These are phyloP conservation scores for Labeo rohita DNA, from an alignment of 2,113 vertebrate species.

Conservation along the genomic window DNA sequence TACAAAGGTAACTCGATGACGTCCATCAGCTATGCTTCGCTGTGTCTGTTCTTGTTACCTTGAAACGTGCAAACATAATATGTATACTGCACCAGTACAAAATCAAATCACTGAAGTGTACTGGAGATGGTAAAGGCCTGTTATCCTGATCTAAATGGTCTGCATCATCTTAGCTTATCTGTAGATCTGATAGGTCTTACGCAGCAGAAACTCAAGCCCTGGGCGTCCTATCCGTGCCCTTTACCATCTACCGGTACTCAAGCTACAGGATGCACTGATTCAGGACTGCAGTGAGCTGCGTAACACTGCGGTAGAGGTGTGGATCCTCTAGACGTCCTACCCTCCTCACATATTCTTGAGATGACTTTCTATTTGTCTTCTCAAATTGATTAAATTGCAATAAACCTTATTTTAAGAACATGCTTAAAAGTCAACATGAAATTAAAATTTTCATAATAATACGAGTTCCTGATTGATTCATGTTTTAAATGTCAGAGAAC, in stretches of 20 bases:
- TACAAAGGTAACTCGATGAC: conserved; percentile 27
- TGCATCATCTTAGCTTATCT: not conserved
- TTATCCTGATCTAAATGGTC: not conserved
- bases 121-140: not conserved
- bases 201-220: conserved; percentile 22
- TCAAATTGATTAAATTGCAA: not conserved
- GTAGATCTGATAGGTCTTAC: not conserved
- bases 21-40: not conserved
- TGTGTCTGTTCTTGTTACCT: not conserved
- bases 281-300: conserved; percentile 14
- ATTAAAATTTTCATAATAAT: not conserved
- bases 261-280: conserved; percentile 6
- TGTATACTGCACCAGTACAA: not conserved
- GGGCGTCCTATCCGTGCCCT: not conserved
- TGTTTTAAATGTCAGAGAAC: not conserved
- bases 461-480: not conserved
- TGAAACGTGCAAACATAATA: not conserved
- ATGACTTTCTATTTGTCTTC: not conserved
- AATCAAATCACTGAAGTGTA: not conserved
- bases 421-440: conserved; percentile 7
- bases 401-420: not conserved
- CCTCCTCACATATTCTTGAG: not conserved
- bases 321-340: not conserved
- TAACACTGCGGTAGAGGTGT: not conserved
- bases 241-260: not conserved